Evolutionary conservation across 2,113 vertebrate species (phyloP).

Genomic region (Phoxinus phoxinus): DNA sequence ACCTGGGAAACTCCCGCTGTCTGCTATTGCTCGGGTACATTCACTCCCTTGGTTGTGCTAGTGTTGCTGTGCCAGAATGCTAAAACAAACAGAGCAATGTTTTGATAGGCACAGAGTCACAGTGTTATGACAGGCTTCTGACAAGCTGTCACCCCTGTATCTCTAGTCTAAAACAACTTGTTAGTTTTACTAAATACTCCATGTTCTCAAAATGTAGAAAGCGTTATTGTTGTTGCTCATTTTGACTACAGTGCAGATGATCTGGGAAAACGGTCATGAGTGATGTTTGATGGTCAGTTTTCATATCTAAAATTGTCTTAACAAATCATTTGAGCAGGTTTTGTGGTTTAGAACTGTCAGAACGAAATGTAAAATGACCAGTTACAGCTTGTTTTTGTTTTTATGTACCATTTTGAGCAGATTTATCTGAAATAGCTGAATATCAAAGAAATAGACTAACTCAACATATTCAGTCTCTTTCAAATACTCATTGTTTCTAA

Average conservation of each 20-base stretch:
- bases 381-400: neutral
- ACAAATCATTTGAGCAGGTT: neutral
- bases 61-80: neutral
- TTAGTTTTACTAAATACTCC: neutral
- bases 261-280: neutral
- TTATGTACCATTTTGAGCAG: neutral
- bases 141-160: neutral
- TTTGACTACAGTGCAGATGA: neutral
- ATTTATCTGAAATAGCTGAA: neutral
- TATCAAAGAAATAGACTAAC: neutral
- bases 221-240: neutral
- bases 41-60: neutral
- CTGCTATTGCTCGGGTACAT: neutral
- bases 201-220: neutral
- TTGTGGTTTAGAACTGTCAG: neutral
- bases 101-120: neutral
- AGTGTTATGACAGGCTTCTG: neutral
- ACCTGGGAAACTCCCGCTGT: neutral
- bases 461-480: neutral
- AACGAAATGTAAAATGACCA: neutral
- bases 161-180: conserved; percentile 1
- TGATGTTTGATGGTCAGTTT: neutral
- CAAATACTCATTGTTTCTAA: neutral
- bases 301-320: neutral
- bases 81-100: neutral